Percentiles rank a stretch among this genome's conserved stretches.
These are phyloP conservation scores for Lasius platythorax DNA, from an alignment of 2,888 invertebrate genomes.

Conservation along the genomic window DNA sequence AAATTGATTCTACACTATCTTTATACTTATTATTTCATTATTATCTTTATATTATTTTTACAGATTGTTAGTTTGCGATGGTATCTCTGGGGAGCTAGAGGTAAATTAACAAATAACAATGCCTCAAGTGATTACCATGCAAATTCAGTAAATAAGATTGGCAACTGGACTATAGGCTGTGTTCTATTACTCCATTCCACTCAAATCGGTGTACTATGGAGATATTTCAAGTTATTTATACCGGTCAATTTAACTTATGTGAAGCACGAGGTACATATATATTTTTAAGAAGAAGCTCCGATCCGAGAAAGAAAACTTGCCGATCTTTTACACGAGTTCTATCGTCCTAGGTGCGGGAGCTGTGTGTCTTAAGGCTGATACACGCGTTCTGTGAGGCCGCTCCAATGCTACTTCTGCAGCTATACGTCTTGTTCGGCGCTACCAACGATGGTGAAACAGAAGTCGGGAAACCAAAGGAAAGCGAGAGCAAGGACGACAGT, in stretches of 20 bases:
- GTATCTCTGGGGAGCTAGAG: constrained; percentile 88
- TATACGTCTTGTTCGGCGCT: constrained; percentile 89
- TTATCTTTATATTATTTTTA: constrained; percentile 18
- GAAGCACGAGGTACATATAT: constrained; percentile 91
- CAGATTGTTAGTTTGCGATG: constrained; percentile 91
- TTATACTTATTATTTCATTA: background rate
- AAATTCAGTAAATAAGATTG: constrained; percentile 74
- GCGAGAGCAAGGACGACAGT: constrained; percentile 79
- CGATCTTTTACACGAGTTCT: background rate
- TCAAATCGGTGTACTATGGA: constrained; percentile 92
- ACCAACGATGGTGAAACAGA: constrained; percentile 68
- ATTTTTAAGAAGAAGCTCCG: background rate
- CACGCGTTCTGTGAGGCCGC: constrained; percentile 96
- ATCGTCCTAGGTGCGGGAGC: constrained; percentile 86
- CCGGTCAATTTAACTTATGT: constrained; percentile 94
- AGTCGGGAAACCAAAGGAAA: constrained; percentile 69
- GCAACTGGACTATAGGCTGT: constrained; percentile 82
- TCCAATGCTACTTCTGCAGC: constrained; percentile 94
- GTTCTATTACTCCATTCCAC: constrained; percentile 89
- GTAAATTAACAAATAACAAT: constrained; percentile 78
- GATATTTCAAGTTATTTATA: constrained; percentile 94
- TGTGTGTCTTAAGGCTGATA: constrained; percentile 92
- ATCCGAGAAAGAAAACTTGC: background rate
- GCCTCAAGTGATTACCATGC: constrained; percentile 70
- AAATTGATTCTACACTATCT: background rate